These are phyloP conservation scores for Caloenas nicobarica DNA, from an alignment of 2,113 vertebrate genomes.

Conservation along the genomic window DNA sequence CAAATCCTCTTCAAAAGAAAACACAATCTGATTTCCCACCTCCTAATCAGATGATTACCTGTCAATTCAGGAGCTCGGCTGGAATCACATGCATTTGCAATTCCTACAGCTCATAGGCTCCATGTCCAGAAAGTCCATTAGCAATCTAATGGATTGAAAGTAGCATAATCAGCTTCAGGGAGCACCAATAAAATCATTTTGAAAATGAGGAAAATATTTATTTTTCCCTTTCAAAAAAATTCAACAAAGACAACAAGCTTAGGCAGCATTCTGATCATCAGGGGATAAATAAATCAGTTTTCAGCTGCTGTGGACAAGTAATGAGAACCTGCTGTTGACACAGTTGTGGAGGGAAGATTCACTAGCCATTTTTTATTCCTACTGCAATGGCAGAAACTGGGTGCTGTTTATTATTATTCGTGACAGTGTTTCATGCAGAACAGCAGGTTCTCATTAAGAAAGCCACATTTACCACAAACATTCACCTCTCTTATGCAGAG, in stretches of 20 bases:
- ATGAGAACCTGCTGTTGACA: conserved; percentile 3
- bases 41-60: not conserved
- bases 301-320: not conserved
- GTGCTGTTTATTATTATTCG: conserved; percentile 1
- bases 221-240: not conserved
- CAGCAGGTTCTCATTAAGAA: conserved; percentile 38
- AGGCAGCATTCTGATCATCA: not conserved
- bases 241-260: not conserved
- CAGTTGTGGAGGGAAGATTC: not conserved
- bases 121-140: not conserved
- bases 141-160: not conserved
- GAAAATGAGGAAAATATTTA: not conserved
- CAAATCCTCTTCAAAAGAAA: not conserved
- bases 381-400: not conserved
- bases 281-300: not conserved
- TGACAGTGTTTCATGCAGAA: conserved; percentile 11
- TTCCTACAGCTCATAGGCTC: not conserved
- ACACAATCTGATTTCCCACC: not conserved
- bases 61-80: not conserved
- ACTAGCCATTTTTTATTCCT: not conserved
- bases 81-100: fast-evolving
- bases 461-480: not conserved
- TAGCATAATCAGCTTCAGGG: not conserved
- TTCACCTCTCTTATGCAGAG: not conserved
- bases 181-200: not conserved